These are phyloP conservation scores for Stenichneumon culpator DNA, from an alignment of 2,888 invertebrate genomes.

Conservation along the genomic window DNA sequence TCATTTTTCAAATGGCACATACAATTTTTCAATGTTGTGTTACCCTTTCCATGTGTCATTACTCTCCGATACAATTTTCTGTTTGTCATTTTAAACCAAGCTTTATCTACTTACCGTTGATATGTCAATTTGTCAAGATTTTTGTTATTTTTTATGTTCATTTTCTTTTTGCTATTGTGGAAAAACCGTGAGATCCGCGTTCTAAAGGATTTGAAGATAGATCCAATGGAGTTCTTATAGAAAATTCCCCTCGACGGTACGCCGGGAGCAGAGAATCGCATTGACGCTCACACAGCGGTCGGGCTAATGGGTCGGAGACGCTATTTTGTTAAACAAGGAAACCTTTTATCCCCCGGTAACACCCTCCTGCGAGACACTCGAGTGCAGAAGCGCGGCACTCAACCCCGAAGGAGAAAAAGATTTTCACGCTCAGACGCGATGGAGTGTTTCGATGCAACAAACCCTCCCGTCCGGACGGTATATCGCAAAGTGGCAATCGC, in stretches of 20 bases:
- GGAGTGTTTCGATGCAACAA: constrained; percentile 61
- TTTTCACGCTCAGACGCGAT: constrained; percentile 66
- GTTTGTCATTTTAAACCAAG: neutral
- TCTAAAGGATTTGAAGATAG: constrained; percentile 52
- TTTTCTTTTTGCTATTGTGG: neutral
- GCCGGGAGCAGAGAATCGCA: constrained; percentile 80
- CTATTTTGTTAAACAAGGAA: constrained; percentile 85
- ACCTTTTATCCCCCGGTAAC: constrained; percentile 83
- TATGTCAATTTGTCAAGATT: neutral
- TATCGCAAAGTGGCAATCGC: constrained; percentile 54
- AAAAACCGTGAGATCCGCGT: constrained; percentile 52
- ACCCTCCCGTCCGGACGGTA: constrained; percentile 12
- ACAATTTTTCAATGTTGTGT: too few species aligned
- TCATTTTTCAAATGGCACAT: too few species aligned
- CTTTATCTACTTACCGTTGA: neutral
- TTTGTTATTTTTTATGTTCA: neutral
- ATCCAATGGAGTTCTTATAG: constrained; percentile 62
- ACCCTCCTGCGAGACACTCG: constrained; percentile 70
- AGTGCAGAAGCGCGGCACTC: constrained; percentile 75
- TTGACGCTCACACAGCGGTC: constrained; percentile 80
- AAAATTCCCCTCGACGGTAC: constrained; percentile 73
- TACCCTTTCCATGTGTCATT: too few species aligned
- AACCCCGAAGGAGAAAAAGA: constrained; percentile 68
- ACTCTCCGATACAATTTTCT: too few species aligned
- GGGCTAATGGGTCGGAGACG: constrained; percentile 83